Evolutionary conservation across 1,140 invertebrate species (phyloP).

Genomic region (Achatina immaculata): DNA sequence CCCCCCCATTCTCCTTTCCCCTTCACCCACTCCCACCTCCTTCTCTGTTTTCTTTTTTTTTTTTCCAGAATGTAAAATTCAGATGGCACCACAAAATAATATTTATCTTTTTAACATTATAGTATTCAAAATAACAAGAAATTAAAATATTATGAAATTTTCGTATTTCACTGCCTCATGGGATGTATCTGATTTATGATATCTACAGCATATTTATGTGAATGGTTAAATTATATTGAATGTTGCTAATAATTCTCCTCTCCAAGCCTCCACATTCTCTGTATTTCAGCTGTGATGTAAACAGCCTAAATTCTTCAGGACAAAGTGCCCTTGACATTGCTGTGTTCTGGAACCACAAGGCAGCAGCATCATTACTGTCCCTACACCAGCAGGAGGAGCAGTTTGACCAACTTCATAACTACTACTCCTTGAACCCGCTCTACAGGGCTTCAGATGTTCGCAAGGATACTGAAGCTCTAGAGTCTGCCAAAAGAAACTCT

Average conservation of each 20-base stretch:
- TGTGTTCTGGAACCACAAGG: conserved; percentile 64
- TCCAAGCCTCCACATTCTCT: neutral
- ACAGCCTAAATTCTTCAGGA: conserved; percentile 61
- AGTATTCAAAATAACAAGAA: no score
- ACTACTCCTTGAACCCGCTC: conserved; percentile 60
- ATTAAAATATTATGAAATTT: no score
- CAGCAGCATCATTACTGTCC: conserved; percentile 49
- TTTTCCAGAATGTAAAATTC: no score
- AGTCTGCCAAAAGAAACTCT: conserved; percentile 47
- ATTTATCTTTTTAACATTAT: no score
- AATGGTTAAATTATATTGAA: neutral
- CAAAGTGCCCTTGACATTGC: conserved; percentile 68
- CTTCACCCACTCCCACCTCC: no score
- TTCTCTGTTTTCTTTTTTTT: no score
- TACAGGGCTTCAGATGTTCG: conserved; percentile 61
- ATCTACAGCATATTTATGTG: no score
- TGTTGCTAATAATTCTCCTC: neutral
- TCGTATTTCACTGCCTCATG: no score
- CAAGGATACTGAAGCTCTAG: conserved; percentile 60
- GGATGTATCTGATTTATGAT: no score
- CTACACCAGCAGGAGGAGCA: conserved; percentile 43
- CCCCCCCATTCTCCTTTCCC: no score
- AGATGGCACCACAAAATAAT: no score
- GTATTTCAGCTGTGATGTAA: conserved; percentile 59
- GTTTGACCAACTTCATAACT: conserved; percentile 57